Evolutionary conservation across 1,140 invertebrate species (phyloP).

Genomic region (Platorchestia sp.): DNA sequence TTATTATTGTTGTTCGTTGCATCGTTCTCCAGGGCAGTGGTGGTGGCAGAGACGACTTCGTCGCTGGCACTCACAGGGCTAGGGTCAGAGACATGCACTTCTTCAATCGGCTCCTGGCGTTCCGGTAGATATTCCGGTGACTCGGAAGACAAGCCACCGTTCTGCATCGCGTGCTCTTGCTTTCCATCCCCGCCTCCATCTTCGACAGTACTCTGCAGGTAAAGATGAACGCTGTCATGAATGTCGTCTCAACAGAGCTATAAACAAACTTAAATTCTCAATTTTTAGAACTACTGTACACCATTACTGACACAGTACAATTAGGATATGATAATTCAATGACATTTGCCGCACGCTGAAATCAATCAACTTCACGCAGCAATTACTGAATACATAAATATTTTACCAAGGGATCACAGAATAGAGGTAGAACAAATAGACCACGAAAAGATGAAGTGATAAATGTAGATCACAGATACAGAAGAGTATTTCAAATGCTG

Average conservation of each 20-base stretch:
- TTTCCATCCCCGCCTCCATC: constrained; percentile 59
- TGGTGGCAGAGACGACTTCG: background rate
- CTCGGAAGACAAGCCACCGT: constrained; percentile 21
- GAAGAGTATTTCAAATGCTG: too few species aligned
- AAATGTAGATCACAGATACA: background rate
- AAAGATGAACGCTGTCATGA: background rate
- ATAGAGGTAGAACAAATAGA: too few species aligned
- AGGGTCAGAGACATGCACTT: background rate
- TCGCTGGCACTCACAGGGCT: background rate
- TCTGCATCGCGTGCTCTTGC: constrained; percentile 62
- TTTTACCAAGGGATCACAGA: too few species aligned
- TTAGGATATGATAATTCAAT: background rate
- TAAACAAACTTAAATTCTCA: background rate
- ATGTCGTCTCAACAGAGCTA: background rate
- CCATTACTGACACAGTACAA: background rate
- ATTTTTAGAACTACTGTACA: background rate
- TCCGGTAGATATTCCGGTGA: constrained; percentile 70
- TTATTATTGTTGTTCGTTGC: constrained; percentile 19
- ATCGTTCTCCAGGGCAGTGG: constrained; percentile 1
- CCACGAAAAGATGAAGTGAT: too few species aligned
- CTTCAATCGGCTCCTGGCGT: constrained; percentile 65
- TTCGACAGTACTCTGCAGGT: background rate
- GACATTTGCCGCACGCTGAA: background rate
- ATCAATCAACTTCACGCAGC: background rate
- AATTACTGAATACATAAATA: background rate